Conservation (phyloP, 2,888 invertebrate genomes). For the Patella ulyssiponensis region DNA sequence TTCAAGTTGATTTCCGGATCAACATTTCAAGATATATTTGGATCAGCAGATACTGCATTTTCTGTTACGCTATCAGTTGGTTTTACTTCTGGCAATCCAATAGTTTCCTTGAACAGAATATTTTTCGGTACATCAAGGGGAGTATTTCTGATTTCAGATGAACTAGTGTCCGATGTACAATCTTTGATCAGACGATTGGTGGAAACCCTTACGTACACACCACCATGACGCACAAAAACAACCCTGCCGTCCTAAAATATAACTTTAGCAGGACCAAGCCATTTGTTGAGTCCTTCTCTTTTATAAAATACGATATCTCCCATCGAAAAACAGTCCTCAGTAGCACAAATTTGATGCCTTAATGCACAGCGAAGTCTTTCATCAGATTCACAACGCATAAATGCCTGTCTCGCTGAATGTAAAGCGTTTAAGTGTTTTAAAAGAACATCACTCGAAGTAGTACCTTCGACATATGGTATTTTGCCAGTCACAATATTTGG, state of each 20-base stretch:
- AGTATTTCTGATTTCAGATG: too few relatives aligned
- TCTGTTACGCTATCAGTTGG: neutral
- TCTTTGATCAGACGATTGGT: slow-evolving; percentile 1
- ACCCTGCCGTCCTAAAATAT: neutral
- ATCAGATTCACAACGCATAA: neutral
- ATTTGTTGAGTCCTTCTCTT: neutral
- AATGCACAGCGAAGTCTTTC: neutral
- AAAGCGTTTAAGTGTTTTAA: too few relatives aligned
- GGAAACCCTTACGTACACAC: neutral
- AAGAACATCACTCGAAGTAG: too few relatives aligned
- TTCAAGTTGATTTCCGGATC: neutral
- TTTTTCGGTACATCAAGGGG: too few relatives aligned
- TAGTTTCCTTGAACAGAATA: neutral
- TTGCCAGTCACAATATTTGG: neutral
- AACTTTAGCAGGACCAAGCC: neutral
- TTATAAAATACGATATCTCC: neutral
- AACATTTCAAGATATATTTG: too few relatives aligned
- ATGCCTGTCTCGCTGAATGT: neutral
- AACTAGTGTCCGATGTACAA: neutral
- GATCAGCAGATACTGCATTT: neutral
- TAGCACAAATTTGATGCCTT: neutral
- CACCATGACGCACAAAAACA: too few relatives aligned
- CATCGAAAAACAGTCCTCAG: neutral
- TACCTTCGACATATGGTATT: neutral
- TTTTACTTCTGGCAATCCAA: neutral